These are phyloP conservation scores for Ennomos quercinarius DNA, from an alignment of 2,888 invertebrate genomes.

Conservation along the genomic window DNA sequence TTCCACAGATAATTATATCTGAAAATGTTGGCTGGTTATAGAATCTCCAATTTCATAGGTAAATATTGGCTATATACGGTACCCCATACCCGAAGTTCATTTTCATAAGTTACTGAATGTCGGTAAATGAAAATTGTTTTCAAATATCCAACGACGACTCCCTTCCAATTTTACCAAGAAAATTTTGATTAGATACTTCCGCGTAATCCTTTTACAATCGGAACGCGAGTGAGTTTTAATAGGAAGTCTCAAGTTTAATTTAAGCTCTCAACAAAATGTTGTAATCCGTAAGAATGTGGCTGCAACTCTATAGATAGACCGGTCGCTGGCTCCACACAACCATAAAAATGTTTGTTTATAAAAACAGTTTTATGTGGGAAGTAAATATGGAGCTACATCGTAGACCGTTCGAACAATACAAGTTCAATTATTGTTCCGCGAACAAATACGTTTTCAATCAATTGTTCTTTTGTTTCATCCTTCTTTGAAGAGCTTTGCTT, in stretches of 20 bases:
- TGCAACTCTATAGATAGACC: conserved; percentile 25
- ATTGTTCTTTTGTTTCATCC: conserved; percentile 30
- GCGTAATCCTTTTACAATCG: conserved; percentile 22
- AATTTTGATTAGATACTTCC: conserved; percentile 16
- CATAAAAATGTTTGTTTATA: conserved; percentile 33
- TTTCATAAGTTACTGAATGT: conserved; percentile 22
- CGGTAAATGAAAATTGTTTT: conserved; percentile 35
- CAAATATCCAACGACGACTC: conserved; percentile 27
- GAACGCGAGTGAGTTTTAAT: conserved; percentile 20
- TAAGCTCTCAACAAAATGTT: conserved; percentile 10
- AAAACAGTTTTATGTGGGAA: conserved; percentile 23
- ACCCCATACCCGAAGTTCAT: conserved; percentile 2
- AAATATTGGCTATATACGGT: too few species aligned
- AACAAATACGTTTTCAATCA: conserved; percentile 39
- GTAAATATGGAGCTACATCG: conserved; percentile 17
- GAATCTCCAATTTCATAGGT: too few species aligned
- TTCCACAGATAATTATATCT: too few species aligned
- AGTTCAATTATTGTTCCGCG: conserved; percentile 31
- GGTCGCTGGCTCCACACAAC: conserved; percentile 20
- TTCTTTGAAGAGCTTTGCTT: conserved; percentile 31
- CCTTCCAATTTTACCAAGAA: conserved; percentile 22
- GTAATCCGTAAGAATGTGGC: conserved; percentile 16
- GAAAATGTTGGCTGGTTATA: too few species aligned
- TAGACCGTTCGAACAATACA: not conserved
- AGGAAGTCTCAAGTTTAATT: conserved; percentile 18